A percentile compares a stretch with the other conserved stretches of the same genome.
phyloP scores from a whole-genome alignment of 2,888 invertebrate genomes.

The Cephus runcator region DNA sequence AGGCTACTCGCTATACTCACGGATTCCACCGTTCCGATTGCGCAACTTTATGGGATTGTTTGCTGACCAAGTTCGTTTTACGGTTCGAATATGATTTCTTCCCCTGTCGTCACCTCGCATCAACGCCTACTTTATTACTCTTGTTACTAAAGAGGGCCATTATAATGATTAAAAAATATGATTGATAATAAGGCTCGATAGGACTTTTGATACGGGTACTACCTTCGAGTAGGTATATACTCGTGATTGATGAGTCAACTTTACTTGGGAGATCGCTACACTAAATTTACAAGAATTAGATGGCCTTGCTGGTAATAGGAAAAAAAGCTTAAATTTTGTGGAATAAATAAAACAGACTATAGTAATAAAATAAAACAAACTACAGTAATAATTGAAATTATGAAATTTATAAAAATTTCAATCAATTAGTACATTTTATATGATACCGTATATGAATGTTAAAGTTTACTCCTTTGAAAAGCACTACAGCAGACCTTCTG shows the following conservation, averaged over 20 bases:
- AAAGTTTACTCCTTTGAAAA: background rate
- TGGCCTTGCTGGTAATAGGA: background rate
- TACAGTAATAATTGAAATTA: background rate
- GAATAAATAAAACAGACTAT: background rate
- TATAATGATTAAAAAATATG: slow-evolving; percentile 1
- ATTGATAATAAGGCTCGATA: slow-evolving; percentile 4
- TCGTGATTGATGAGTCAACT: background rate
- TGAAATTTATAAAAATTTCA: background rate
- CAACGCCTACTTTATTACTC: background rate
- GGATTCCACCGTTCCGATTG: background rate
- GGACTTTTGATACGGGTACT: background rate
- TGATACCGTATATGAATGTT: background rate
- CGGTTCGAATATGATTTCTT: background rate
- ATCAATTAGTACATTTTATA: background rate
- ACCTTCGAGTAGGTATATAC: background rate
- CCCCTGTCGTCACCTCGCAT: background rate
- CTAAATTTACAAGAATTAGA: background rate
- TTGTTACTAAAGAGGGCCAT: background rate
- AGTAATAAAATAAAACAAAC: background rate
- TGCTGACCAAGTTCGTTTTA: background rate
- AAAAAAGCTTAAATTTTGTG: background rate
- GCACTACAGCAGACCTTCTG: background rate
- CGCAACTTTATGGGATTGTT: background rate
- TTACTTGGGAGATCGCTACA: background rate
- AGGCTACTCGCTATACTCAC: background rate